Base-by-base conservation (phyloP, 2,888 invertebrate species). In the Clanis bilineata region DNA sequence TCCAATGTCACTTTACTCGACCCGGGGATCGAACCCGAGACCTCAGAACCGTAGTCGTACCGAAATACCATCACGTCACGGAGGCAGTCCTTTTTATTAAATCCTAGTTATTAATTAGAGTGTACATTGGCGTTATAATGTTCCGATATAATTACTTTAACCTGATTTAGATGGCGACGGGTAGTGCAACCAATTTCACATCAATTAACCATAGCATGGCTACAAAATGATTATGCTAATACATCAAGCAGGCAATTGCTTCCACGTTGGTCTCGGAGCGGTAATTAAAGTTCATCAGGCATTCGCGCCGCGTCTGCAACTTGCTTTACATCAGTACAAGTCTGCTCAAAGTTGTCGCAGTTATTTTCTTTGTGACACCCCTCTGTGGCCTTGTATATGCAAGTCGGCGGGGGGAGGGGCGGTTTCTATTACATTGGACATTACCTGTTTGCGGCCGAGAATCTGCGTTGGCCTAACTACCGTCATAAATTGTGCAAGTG, bases 211-310 rank as follows among this genome's bases (percentile, higher is more conserved):
- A 71, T 73, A 69, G 68, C 62, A 68, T 68, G 72, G 72, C 74
- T 75, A 75, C 77, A 76, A 80, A 80, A 82, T 82, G 78, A 84
- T 85, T 83, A 85, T 86, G 84, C 80, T 83, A 84, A 85, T 84
- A 79, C 70, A 77, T 69, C 77, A 80, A 76, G 75, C 80, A 80
- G 79, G 80, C 81, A 80, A 83, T 83, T 76, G 80, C 81, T 80
- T 82, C 74, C 73, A 76, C 77, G 77, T 73, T 74, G 81, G 75
- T 72, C 72, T 73, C 76, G 73, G 68, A 69, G 71, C 67, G 73
- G 84, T 84, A 85, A 85, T 85, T 85, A 85, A 84, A 83, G 77
- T 83, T 83, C 79, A 83, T 86, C 82, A 80, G 69, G 72, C 73
- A 84, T 80, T 83, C 82, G 72, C 69, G 74, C 70, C 82, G 75